Conservation (phyloP, 2,888 invertebrate genomes). For the Agapetus fuscipes region DNA sequence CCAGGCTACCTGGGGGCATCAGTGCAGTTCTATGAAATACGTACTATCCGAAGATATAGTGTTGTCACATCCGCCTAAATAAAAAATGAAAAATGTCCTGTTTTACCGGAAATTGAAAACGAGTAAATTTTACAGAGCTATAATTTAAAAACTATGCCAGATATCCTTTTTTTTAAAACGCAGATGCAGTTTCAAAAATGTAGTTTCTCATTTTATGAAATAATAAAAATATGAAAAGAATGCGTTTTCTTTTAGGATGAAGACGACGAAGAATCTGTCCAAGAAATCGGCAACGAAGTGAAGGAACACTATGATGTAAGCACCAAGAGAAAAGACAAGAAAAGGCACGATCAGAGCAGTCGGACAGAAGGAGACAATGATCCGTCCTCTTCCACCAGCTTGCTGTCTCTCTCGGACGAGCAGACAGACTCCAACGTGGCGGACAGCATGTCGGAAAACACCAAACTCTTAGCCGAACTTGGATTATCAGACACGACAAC, state of each 20-base stretch:
- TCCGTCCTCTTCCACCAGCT: slow-evolving; percentile 32
- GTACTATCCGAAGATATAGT: too few species aligned
- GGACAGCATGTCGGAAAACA: slow-evolving; percentile 28
- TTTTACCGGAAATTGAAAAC: too few species aligned
- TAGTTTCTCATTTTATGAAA: neutral
- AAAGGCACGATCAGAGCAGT: slow-evolving; percentile 6
- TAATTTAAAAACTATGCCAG: too few species aligned
- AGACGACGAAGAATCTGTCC: slow-evolving; percentile 45
- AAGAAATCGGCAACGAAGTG: slow-evolving; percentile 39
- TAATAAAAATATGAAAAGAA: neutral
- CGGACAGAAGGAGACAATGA: slow-evolving; percentile 24
- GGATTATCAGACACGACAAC: slow-evolving; percentile 44
- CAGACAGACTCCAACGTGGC: slow-evolving; percentile 5
- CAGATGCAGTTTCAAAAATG: neutral
- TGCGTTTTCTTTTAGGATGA: slow-evolving; percentile 30
- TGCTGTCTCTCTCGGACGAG: slow-evolving; percentile 31
- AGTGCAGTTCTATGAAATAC: too few species aligned
- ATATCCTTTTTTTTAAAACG: too few species aligned
- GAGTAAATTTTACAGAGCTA: too few species aligned
- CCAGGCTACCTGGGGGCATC: too few species aligned
- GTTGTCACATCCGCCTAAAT: too few species aligned
- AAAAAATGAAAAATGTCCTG: too few species aligned
- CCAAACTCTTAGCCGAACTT: slow-evolving; percentile 45
- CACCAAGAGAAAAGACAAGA: slow-evolving; percentile 11
- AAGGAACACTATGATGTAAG: slow-evolving; percentile 39